Conservation (phyloP, 2,888 invertebrate species). For the Thera britannica region DNA sequence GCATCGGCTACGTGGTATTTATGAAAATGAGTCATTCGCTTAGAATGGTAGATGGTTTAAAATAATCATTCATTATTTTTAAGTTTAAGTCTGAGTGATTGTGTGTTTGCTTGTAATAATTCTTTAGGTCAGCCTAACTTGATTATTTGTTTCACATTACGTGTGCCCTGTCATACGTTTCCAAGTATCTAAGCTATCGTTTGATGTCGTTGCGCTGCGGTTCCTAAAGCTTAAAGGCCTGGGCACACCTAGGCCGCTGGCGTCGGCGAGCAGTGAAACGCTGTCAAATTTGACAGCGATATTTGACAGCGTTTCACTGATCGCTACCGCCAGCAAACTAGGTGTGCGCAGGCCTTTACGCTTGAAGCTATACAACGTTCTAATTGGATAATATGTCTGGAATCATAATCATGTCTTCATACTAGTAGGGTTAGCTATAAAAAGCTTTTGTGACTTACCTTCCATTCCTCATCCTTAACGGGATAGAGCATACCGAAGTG, state of each 20-base stretch:
- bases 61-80: too few species aligned
- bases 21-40: background rate
- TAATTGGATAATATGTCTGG: constrained; percentile 23
- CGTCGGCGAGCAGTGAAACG: too few species aligned
- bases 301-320: too few species aligned
- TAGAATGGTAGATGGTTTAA: background rate
- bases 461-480: constrained; percentile 31
- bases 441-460: constrained; percentile 30
- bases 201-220: background rate
- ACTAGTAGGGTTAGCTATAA: constrained; percentile 27
- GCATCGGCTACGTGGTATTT: background rate
- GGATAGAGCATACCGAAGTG: constrained; percentile 30
- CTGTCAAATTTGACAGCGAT: too few species aligned
- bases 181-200: too few species aligned
- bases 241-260: too few species aligned
- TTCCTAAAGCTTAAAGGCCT: background rate
- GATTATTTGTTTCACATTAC: background rate
- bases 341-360: too few species aligned
- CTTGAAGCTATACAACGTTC: background rate
- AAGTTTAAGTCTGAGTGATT: too few species aligned
- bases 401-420: constrained; percentile 26
- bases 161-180: background rate
- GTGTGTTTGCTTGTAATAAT: too few species aligned
- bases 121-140: background rate
- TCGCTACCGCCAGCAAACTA: too few species aligned